phyloP scores from a whole-genome alignment of 2,113 vertebrate species.

The Hemiprocne comata region DNA sequence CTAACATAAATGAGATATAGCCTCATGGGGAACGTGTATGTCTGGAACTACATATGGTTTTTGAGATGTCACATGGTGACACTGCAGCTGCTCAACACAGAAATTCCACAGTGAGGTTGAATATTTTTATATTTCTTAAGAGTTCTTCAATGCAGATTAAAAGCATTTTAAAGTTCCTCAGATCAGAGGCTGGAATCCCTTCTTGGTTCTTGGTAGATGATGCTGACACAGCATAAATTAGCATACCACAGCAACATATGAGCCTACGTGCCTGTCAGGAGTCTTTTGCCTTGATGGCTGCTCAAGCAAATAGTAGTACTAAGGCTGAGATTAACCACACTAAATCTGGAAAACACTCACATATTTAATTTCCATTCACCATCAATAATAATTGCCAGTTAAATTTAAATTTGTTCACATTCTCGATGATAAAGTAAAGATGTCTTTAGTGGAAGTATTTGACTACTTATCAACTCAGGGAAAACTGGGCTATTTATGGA shows the following conservation, averaged over 20 bases:
- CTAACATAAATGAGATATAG: not conserved
- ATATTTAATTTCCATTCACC: conserved; percentile 64
- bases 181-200: not conserved
- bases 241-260: not conserved
- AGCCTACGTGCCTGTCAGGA: not conserved
- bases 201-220: not conserved
- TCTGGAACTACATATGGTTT: not conserved
- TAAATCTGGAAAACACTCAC: conserved; percentile 64
- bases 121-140: not conserved
- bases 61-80: not conserved
- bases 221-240: not conserved
- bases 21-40: not conserved
- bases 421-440: conserved; percentile 64
- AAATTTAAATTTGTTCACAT: conserved; percentile 68
- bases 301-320: conserved; percentile 38
- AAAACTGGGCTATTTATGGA: conserved; percentile 41
- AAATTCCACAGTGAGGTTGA: not conserved
- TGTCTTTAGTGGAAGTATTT: conserved; percentile 60
- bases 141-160: not conserved
- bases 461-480: conserved; percentile 51
- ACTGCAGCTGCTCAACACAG: not conserved
- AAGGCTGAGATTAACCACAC: conserved; percentile 54
- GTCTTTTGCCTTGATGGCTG: not conserved
- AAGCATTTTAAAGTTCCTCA: not conserved
- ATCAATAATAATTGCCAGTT: conserved; percentile 59